Percentiles rank a stretch among this genome's conserved stretches.
These are phyloP conservation scores for Entosphenus tridentatus DNA, from an alignment of 2,113 vertebrate species.

Conservation along the genomic window DNA sequence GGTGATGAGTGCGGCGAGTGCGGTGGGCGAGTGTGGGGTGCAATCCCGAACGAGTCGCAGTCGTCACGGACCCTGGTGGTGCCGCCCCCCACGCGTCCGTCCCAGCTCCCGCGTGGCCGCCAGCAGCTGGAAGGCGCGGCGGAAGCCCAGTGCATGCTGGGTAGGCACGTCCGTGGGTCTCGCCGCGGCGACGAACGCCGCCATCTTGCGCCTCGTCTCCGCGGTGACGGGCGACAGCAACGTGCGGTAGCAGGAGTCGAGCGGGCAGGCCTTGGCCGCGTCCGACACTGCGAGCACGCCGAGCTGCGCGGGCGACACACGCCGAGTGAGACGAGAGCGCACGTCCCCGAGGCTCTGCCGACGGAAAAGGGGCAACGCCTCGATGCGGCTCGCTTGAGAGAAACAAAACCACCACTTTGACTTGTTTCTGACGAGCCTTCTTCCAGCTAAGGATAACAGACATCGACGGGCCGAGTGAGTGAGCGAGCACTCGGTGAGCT, in stretches of 20 bases:
- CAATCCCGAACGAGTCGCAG: too few relatives aligned
- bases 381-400: background rate
- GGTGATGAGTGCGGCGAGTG: too few relatives aligned
- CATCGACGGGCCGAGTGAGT: too few relatives aligned
- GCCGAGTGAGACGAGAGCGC: background rate
- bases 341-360: background rate
- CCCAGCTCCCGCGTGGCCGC: constrained; percentile 33
- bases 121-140: constrained; percentile 81
- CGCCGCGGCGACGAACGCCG: constrained; percentile 55
- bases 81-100: too few relatives aligned
- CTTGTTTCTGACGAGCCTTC: too few relatives aligned
- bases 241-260: constrained; percentile 87
- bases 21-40: too few relatives aligned
- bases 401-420: too few relatives aligned
- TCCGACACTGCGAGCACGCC: constrained; percentile 70
- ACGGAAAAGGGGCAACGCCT: too few relatives aligned
- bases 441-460: too few relatives aligned
- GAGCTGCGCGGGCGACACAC: constrained; percentile 27
- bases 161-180: constrained; percentile 63
- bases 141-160: constrained; percentile 66
- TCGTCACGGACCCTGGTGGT: too few relatives aligned
- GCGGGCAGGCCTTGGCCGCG: constrained; percentile 54
- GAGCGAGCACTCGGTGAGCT: too few relatives aligned
- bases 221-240: constrained; percentile 88
- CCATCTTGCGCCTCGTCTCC: constrained; percentile 92